Evolutionary conservation across 2,888 invertebrate species (phyloP).

Genomic region (Linyphia triangularis): DNA sequence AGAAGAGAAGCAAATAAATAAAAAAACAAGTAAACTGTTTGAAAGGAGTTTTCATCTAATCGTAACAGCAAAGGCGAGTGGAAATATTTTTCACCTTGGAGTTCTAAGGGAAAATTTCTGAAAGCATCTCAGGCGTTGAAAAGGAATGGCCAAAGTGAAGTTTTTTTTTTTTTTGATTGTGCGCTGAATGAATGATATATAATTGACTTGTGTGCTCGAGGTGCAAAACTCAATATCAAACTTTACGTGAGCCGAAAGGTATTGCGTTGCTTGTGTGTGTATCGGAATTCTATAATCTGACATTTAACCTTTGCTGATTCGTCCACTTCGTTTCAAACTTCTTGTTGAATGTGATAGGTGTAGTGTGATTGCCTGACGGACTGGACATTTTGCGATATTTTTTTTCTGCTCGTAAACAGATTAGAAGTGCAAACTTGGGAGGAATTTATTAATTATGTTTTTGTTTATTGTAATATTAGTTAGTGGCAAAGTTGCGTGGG

Average conservation of each 20-base stretch:
- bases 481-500: too few species aligned
- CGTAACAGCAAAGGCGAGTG: neutral
- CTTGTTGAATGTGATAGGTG: too few species aligned
- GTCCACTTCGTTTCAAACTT: too few species aligned
- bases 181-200: constrained; percentile 7
- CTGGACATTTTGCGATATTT: too few species aligned
- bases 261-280: neutral
- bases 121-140: constrained; percentile 13
- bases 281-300: neutral
- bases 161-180: neutral
- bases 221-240: constrained; percentile 33
- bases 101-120: constrained; percentile 31
- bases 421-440: too few species aligned
- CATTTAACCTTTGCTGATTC: too few species aligned
- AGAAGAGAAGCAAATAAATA: constrained; percentile 16
- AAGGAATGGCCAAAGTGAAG: neutral
- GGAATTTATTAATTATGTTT: too few species aligned
- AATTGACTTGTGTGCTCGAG: constrained; percentile 42
- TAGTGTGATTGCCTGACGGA: too few species aligned
- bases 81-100: constrained; percentile 43
- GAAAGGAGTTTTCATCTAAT: constrained; percentile 50
- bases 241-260: constrained; percentile 2
- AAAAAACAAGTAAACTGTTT: constrained; percentile 27
- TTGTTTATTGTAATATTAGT: too few species aligned
- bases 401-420: too few species aligned